A percentile compares a stretch with the other conserved stretches of the same genome.
phyloP scores from a whole-genome alignment of 2,888 invertebrate species.

The Gibbula magus region DNA sequence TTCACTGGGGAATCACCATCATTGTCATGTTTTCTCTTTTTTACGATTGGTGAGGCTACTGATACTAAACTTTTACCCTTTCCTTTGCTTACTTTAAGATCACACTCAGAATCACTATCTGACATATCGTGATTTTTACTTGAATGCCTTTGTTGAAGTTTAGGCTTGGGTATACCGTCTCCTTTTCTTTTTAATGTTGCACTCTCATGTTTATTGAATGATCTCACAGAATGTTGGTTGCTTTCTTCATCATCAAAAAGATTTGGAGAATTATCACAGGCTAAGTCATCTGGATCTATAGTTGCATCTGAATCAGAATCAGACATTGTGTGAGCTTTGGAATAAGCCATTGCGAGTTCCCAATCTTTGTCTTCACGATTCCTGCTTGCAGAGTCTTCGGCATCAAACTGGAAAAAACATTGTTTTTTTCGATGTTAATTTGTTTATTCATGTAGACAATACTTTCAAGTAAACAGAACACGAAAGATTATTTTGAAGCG shows the following conservation, averaged over 20 bases:
- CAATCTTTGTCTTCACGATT: conserved; percentile 24
- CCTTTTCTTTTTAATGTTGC: background rate
- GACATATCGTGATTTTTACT: conserved; percentile 49
- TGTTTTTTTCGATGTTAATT: too few species aligned
- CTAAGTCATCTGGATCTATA: conserved; percentile 47
- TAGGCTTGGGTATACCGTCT: background rate
- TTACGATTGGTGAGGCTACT: background rate
- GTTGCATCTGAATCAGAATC: conserved; percentile 62
- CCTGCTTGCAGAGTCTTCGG: conserved; percentile 25
- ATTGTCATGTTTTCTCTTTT: background rate
- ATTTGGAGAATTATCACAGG: conserved; percentile 47
- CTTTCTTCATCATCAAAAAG: conserved; percentile 46
- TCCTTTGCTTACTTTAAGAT: background rate
- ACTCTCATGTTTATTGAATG: too few species aligned
- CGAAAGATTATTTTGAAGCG: too few species aligned
- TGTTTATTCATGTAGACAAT: too few species aligned
- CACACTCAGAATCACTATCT: conserved; percentile 45
- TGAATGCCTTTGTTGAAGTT: background rate
- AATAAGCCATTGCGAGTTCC: conserved; percentile 18
- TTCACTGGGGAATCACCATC: background rate
- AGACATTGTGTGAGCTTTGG: conserved; percentile 47
- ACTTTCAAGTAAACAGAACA: too few species aligned
- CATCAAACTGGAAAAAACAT: conserved; percentile 35
- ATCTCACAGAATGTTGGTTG: background rate
- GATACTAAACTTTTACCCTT: background rate